phyloP scores from a whole-genome alignment of 2,888 invertebrate genomes.

The Unio pictorum region DNA sequence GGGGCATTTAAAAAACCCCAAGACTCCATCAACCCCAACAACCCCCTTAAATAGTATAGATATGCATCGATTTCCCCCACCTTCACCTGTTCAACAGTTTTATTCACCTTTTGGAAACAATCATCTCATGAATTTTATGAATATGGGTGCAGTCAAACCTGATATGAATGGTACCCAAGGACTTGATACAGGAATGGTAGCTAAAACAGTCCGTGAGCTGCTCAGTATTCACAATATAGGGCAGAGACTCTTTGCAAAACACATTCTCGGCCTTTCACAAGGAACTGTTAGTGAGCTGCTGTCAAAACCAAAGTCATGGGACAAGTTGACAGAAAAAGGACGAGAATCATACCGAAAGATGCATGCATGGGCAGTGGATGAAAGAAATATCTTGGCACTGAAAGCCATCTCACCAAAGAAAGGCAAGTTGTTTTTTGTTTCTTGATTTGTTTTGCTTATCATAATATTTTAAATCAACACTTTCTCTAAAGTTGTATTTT shows the following conservation, averaged over 20 bases:
- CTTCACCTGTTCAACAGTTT: conserved; percentile 40
- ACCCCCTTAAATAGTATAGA: conserved; percentile 35
- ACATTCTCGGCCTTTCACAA: conserved; percentile 93
- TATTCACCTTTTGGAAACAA: conserved; percentile 37
- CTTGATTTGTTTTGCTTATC: too few species aligned
- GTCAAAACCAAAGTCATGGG: conserved; percentile 99
- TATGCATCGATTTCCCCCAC: conserved; percentile 32
- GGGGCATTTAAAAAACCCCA: conserved; percentile 14
- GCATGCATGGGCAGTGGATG: conserved; percentile 99
- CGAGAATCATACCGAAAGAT: conserved; percentile 99
- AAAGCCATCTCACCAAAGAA: conserved; percentile 88
- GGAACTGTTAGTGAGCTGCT: conserved; percentile 98
- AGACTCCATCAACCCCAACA: conserved; percentile 30
- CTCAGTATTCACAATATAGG: conserved; percentile 98
- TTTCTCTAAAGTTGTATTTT: too few species aligned
- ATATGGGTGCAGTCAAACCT: conserved; percentile 29
- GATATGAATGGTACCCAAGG: conserved; percentile 75
- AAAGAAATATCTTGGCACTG: conserved; percentile 95
- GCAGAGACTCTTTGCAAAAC: conserved; percentile 98
- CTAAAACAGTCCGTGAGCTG: conserved; percentile 92
- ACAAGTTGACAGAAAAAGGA: conserved; percentile 99
- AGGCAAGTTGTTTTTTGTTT: conserved; percentile 50
- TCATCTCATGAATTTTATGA: conserved; percentile 46
- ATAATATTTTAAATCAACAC: too few species aligned
- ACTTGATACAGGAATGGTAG: conserved; percentile 93